Percentiles rank a stretch among this genome's conserved stretches.
phyloP scores from a whole-genome alignment of 2,113 vertebrate genomes.

The Clarias magur region DNA sequence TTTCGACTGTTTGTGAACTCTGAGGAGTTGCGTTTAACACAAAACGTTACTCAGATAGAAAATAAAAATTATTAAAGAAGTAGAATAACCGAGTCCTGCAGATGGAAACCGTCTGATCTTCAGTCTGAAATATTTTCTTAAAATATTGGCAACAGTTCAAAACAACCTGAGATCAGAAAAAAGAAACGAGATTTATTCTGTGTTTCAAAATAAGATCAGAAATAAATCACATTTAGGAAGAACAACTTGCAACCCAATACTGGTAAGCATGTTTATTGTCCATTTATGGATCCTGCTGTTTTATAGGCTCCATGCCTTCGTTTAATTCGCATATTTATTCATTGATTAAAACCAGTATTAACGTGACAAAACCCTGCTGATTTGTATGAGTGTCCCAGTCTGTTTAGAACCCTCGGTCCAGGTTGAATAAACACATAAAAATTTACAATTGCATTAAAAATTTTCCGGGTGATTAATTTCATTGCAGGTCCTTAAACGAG shows the following conservation, averaged over 20 bases:
- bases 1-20: not conserved
- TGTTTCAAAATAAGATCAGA: constrained; percentile 55
- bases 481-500: constrained; percentile 94
- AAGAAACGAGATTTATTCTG: constrained; percentile 57
- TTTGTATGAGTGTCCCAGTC: constrained; percentile 86
- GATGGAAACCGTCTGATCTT: not conserved
- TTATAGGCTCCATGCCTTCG: constrained; percentile 81
- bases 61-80: not conserved
- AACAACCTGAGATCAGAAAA: constrained; percentile 59
- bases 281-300: constrained; percentile 86
- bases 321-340: constrained; percentile 89
- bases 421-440: constrained; percentile 97
- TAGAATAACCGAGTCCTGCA: constrained; percentile 1
- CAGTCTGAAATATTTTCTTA: not conserved
- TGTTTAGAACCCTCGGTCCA: constrained; percentile 88
- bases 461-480: constrained; percentile 98
- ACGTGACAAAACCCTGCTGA: constrained; percentile 92
- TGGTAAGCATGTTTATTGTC: constrained; percentile 89
- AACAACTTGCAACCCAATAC: constrained; percentile 88
- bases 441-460: constrained; percentile 99
- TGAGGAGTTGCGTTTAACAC: not conserved
- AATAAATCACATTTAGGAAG: constrained; percentile 79
- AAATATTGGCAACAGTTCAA: constrained; percentile 51
- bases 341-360: constrained; percentile 98
- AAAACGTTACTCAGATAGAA: not conserved